Conservation (phyloP, 2,113 vertebrate genomes). For the Xenopus laevis region DNA sequence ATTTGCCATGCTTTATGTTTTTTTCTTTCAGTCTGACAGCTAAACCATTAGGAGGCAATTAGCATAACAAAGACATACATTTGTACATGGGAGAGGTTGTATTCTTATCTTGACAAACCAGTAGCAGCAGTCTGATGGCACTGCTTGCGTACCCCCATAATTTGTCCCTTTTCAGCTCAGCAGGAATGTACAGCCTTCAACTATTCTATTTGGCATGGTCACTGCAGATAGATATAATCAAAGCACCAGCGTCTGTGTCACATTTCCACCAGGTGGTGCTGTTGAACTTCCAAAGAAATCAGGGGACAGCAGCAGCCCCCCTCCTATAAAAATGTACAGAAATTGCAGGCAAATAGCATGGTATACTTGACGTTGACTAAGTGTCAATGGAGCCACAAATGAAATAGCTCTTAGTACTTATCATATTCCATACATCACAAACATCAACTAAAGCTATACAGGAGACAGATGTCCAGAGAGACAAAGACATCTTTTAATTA, state of each 20-base stretch:
- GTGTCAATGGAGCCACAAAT: conserved; percentile 32
- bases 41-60: conserved; percentile 48
- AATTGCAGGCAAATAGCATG: conserved; percentile 32
- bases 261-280: conserved; percentile 68
- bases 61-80: conserved; percentile 44
- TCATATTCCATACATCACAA: conserved; percentile 32
- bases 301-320: not conserved
- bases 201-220: conserved; percentile 18
- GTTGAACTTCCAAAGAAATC: conserved; percentile 61
- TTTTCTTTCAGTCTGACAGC: conserved; percentile 44
- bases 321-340: conserved; percentile 3
- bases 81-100: conserved; percentile 34
- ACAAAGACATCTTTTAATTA: conserved; percentile 49
- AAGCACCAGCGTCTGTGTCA: not conserved
- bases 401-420: conserved; percentile 38
- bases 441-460: conserved; percentile 24
- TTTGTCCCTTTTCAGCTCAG: conserved; percentile 47
- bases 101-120: conserved; percentile 47
- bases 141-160: conserved; percentile 9
- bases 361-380: conserved; percentile 38
- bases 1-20: conserved; percentile 47
- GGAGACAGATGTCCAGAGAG: conserved; percentile 28
- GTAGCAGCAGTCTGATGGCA: conserved; percentile 18
- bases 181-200: conserved; percentile 19
- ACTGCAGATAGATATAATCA: not conserved